These are phyloP conservation scores for Byasa hedistus DNA, from an alignment of 2,888 invertebrate species.

Conservation along the genomic window DNA sequence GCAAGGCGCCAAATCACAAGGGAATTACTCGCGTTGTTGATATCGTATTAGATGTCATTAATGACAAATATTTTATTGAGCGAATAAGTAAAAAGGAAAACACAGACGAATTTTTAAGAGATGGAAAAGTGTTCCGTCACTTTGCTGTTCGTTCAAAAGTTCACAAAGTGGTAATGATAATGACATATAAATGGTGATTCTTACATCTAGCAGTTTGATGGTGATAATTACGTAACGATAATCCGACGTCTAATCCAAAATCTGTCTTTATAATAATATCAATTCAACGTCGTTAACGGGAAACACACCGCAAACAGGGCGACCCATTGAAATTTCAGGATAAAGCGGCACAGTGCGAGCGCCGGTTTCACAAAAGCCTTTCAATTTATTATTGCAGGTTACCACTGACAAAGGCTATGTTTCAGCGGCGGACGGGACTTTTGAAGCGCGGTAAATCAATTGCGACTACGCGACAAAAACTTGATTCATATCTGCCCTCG, in stretches of 20 bases:
- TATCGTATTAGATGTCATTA: conserved; percentile 3
- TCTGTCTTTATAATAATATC: background rate
- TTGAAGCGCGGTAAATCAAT: conserved; percentile 29
- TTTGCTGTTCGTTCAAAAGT: too few relatives aligned
- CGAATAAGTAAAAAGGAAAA: too few relatives aligned
- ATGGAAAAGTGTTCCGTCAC: too few relatives aligned
- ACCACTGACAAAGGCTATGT: conserved; percentile 34
- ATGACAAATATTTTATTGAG: background rate
- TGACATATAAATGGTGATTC: too few relatives aligned
- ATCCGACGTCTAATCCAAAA: too few relatives aligned
- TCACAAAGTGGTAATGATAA: too few relatives aligned
- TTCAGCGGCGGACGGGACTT: conserved; percentile 34
- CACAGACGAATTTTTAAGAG: too few relatives aligned
- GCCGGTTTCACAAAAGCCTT: conserved; percentile 51
- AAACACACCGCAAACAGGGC: conserved; percentile 41
- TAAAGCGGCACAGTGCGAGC: conserved; percentile 52
- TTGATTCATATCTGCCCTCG: conserved; percentile 18
- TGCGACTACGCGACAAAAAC: conserved; percentile 25
- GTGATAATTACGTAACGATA: too few relatives aligned
- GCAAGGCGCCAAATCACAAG: conserved; percentile 40
- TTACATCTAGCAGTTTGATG: too few relatives aligned
- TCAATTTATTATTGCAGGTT: conserved; percentile 41
- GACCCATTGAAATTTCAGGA: conserved; percentile 57
- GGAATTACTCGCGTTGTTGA: conserved; percentile 8
- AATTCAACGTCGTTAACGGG: conserved; percentile 37